Evolutionary conservation across 2,797 vertebrate genomes (phyloP), one percentile per base, ranked within the genome.

Genomic region (Acanthurus lineatus): DNA sequence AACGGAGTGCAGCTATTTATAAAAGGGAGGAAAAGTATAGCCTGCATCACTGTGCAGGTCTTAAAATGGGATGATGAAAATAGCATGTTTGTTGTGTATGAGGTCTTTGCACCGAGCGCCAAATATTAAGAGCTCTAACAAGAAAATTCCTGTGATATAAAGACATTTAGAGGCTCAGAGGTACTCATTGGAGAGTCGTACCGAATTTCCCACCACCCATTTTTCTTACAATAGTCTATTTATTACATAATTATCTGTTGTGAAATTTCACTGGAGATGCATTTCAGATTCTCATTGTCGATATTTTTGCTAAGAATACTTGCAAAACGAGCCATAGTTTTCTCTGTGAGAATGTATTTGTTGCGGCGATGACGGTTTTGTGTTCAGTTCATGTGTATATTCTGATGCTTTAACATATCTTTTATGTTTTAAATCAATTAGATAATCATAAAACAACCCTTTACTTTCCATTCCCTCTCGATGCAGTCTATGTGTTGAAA

Each of bases 1-100:
- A 91, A 88, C 86, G 88, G 88, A 89, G 89, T 78, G 85, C 90
- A 79, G 93, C 93, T 95, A 94, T 95, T 95, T 95, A 94, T 95
- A 95, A 94, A 92, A 71, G 79, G 74, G 77, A 85, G 88, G 76
- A 81, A 85, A 83, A 81, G 86, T 86, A 84, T 89, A 81, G 72
- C 85, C 87, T 74, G 83, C 83, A 84, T 91, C 89, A 87, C 57
- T 57, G 82, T 77, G 84, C 86, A 22, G 65, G 51, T 77, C 77
- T 86, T 81, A 19, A 65, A 76, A 78, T 60, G 61, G 48, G n/a
- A 76, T 28, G 77, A 73, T 91, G 87, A 69, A 93, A 93, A 92
- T 91, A 92, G 85, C 74, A 20, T 60, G 76, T 69, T 47, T 77
- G 77, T 75, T 89, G 76, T 86, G 49, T 63, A 9, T 19, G 47